Base-by-base conservation (phyloP, 2,888 invertebrate genomes). In the Chloromyia formosa region DNA sequence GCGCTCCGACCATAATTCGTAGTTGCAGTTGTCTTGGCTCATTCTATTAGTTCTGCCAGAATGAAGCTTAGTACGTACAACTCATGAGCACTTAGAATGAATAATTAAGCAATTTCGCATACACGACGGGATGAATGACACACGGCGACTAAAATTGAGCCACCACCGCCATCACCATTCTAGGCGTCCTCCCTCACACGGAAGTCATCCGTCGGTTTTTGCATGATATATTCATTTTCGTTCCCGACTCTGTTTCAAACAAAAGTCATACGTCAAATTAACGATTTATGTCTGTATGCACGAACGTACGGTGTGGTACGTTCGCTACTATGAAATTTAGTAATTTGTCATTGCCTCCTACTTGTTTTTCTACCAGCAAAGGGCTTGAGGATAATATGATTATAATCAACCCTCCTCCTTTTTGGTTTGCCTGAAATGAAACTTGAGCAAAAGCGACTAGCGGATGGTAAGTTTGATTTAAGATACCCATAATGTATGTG, bases 221-320 rank as follows among this genome's bases (percentile, higher is more conserved):
- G 40, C 62, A 62, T 62, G 62, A 62, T 40, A n/a, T 62, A 62
- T 62, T 40, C 16, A 18, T 49, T 23, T 23, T 18, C 49, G 22
- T 66, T 22, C 22, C 12, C 23, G 23, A 22, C 49, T 66, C 49
- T 22, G 35, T 58, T 18, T 58, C n/a, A 69, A 58, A 23, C 18
- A 9, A 69, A 69, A 56, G 40, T 71, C 56, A 71, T 71, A 58
- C 71, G 71, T 56, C 71, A 71, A 56, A 56, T 71, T 58, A 58
- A 56, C 58, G 71, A 71, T 56, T 71, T 71, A 71, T 71, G 71
- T 22, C 27, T 35, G n/a, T n/a, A 54, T 16, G 18, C 22, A 35
- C 7, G 27, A 35, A 7, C 27, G 27, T 35, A 35, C 27, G 27
- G 7, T 35, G 27, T 35, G 27, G 27, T 35, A 35, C 27, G 27